Percentiles rank a stretch among this genome's conserved stretches.
phyloP scores from a whole-genome alignment of 2,888 invertebrate genomes.

The Capitulum mitella region DNA sequence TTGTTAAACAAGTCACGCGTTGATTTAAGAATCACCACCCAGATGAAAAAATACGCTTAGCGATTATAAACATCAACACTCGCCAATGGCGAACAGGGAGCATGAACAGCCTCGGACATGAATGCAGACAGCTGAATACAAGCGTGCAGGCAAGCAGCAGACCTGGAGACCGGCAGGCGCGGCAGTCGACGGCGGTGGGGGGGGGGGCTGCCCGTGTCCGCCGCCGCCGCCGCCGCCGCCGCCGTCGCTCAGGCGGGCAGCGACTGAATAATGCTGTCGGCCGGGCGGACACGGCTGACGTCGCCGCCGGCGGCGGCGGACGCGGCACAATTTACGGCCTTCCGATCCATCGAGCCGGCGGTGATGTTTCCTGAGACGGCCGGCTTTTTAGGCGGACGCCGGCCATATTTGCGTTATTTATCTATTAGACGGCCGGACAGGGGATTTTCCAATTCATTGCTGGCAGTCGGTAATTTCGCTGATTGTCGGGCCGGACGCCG shows the following conservation, averaged over 20 bases:
- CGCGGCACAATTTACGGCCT: background rate
- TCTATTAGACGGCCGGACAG: slow-evolving; percentile 10
- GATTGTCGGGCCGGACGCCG: background rate
- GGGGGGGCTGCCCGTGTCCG: background rate
- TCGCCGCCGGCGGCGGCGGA: background rate
- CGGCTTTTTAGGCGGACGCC: background rate
- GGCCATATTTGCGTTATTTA: slow-evolving; percentile 20
- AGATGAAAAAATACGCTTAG: too few species aligned
- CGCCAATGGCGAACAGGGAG: too few species aligned
- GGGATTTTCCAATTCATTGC: slow-evolving; percentile 12
- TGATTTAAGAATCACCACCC: too few species aligned
- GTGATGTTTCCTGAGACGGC: background rate
- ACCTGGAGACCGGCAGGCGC: too few species aligned
- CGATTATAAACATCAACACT: too few species aligned
- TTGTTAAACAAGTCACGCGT: too few species aligned
- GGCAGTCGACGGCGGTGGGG: too few species aligned
- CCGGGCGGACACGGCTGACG: background rate
- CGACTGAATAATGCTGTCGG: background rate
- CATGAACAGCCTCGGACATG: too few species aligned
- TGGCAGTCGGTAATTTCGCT: background rate
- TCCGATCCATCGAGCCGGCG: slow-evolving; percentile 4
- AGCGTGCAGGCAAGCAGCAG: too few species aligned
- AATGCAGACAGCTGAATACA: too few species aligned
- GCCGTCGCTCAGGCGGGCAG: background rate
- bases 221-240: background rate